Evolutionary conservation across 2,113 vertebrate genomes (phyloP), one percentile per base, ranked within the genome.

Genomic region (Hyla sarda): DNA sequence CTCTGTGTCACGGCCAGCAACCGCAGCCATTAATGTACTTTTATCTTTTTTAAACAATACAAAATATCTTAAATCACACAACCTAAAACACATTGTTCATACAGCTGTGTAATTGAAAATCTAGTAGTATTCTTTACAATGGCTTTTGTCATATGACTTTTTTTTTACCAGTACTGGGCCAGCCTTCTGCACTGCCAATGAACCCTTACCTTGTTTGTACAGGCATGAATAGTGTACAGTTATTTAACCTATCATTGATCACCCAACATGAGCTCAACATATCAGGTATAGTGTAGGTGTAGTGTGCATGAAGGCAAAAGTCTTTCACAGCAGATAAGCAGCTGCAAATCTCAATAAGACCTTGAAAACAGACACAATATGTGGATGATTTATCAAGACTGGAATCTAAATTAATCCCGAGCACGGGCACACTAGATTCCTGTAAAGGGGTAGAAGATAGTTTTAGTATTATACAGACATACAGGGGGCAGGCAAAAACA

Each of bases 151-250:
- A 2, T 52, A 5, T 25, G 73, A 76, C 73, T 52, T 50, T n/a
- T n/a, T n/a, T n/a, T n/a, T 47, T 23, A 82, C 80, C 45, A 76
- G 34, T 47, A 56, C 48, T 76, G n/a, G 48, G 37, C 17, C 72
- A 48, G 28, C 73, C 71, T 75, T 84, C 72, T 84, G 83, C 83
- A 84, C 83, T 84, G 41, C 73, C 72, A 62, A 41, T 88, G 69
- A 88, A 71, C 90, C 88, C 56, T 69, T 48, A 7, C 0, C 0
- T 58, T 84, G 84, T 87, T 82, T 82, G 69, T 30, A 71, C 87
- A 82, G 71, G 78, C 0, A 37, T 83, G 86, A 78, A 88, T 89
- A 73, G 73, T 56, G 79, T 87, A 56, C 85, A 76, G 65, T 30
- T 82, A 83, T 82, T 87, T 82, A 85, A 37, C 62, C 56, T 0